These are phyloP conservation scores for Rhynchotus rufescens DNA, from an alignment of 2,797 vertebrate species.

Conservation along the genomic window DNA sequence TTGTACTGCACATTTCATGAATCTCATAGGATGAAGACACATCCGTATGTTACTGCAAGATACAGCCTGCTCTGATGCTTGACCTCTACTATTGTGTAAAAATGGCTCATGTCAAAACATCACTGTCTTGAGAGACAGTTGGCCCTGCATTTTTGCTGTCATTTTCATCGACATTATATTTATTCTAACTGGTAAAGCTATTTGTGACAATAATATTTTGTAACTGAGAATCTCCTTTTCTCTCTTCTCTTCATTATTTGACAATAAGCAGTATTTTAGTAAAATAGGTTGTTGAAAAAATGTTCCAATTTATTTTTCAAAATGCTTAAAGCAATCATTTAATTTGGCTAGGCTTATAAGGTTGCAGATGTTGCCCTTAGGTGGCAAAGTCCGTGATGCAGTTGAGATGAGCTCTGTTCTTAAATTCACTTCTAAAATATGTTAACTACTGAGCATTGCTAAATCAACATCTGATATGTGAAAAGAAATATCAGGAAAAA, in stretches of 20 bases:
- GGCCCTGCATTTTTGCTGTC: neutral
- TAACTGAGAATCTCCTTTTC: neutral
- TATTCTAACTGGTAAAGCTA: neutral
- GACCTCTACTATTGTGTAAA: neutral
- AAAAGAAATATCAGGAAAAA: neutral
- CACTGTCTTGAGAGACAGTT: neutral
- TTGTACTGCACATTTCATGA: fast-evolving
- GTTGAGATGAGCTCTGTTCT: neutral
- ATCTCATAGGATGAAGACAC: neutral
- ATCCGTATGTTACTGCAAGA: neutral
- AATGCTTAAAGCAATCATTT: neutral
- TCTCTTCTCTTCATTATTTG: neutral
- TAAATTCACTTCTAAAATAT: neutral
- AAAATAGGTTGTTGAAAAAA: neutral
- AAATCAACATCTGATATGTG: neutral
- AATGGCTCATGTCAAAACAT: neutral
- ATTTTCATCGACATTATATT: neutral
- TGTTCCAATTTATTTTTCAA: neutral
- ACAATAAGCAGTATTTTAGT: neutral
- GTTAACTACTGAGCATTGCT: neutral
- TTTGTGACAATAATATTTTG: neutral
- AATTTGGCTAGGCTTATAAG: neutral
- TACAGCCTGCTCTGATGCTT: neutral
- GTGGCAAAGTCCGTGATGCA: neutral
- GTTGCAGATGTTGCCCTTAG: neutral